phyloP scores from a whole-genome alignment of 2,797 vertebrate genomes.

The Thaleichthys pacificus region DNA sequence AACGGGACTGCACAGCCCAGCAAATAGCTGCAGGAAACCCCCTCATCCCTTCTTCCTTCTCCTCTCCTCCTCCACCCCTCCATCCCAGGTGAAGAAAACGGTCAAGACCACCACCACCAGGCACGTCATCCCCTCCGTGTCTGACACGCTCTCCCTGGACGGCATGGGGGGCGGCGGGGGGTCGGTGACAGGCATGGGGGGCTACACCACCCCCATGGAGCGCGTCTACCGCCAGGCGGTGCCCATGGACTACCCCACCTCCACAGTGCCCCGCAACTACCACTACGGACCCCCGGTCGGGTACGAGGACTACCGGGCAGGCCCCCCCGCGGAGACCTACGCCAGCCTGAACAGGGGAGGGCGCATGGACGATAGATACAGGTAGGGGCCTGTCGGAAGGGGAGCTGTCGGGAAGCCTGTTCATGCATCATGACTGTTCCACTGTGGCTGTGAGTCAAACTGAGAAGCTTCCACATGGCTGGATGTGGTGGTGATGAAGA shows the following conservation, averaged over 20 bases:
- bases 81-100: slow-evolving; percentile 88
- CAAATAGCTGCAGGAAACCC: not conserved
- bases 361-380: slow-evolving; percentile 89
- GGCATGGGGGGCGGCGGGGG: slow-evolving; percentile 76
- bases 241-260: slow-evolving; percentile 76
- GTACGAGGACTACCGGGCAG: slow-evolving; percentile 71
- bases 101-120: slow-evolving; percentile 91
- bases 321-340: slow-evolving; percentile 78
- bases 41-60: not conserved
- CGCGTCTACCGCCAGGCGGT: slow-evolving; percentile 83
- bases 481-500: not conserved
- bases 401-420: not conserved
- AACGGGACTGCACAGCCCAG: too few relatives aligned
- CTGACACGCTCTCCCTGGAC: slow-evolving; percentile 87
- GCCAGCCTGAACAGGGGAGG: slow-evolving; percentile 86
- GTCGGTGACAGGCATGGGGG: slow-evolving; percentile 71
- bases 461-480: too few relatives aligned
- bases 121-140: slow-evolving; percentile 84
- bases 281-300: slow-evolving; percentile 82
- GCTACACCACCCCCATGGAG: slow-evolving; percentile 81
- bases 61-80: not conserved
- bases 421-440: not conserved
- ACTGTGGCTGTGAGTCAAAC: not conserved
- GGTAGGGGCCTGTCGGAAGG: slow-evolving; percentile 53
- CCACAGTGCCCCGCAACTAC: slow-evolving; percentile 92